Evolutionary conservation across 2,888 invertebrate species (phyloP), one percentile per base, ranked within the genome.

Genomic region (Lamellibrachia columna): DNA sequence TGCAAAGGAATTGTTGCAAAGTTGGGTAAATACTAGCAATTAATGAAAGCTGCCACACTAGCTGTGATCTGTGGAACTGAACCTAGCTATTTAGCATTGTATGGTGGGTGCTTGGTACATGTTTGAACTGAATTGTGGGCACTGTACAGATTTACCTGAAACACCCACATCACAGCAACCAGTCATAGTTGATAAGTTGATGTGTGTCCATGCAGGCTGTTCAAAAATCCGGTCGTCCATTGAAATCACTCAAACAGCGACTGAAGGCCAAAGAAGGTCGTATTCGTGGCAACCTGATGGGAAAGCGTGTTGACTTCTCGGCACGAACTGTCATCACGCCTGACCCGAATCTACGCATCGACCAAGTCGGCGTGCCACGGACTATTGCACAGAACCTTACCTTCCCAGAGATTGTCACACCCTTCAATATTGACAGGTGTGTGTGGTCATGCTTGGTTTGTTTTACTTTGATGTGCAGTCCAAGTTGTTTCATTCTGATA

Each of bases 271-370:
- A 99, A 96, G 99, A 99, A 97, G 99, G 99, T 0, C 97, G 99
- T 95, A 99, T 99, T 95, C 97, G 99, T 97, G 99, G 99, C 95
- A 99, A 99, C 97, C 97, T 99, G 95, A 99, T 99, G 99, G 99
- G 99, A 92, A 99, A 99, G 96, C 99, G 99, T 97, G 99, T 99
- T 0, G 99, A 99, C 96, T 99, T 99, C 96, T 99, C 99, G 0
- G 99, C 99, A 7, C 98, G 99, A 96, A 99, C 99, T 95, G 99
- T 99, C 95, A 97, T 97, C 95, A 97, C 97, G 52, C 97, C 97
- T 7, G 97, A 97, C 95, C 97, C 97, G 0, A 97, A 97, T 93
- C 95, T 97, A 52, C 99, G 99, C 96, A 99, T 99, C 60, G 95
- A 99, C 98, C 96, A 99, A 98, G 99, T 99, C 93, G 99, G 99